Evolutionary conservation across 2,797 vertebrate species (phyloP).

Genomic region (Myotis pilosus): DNA sequence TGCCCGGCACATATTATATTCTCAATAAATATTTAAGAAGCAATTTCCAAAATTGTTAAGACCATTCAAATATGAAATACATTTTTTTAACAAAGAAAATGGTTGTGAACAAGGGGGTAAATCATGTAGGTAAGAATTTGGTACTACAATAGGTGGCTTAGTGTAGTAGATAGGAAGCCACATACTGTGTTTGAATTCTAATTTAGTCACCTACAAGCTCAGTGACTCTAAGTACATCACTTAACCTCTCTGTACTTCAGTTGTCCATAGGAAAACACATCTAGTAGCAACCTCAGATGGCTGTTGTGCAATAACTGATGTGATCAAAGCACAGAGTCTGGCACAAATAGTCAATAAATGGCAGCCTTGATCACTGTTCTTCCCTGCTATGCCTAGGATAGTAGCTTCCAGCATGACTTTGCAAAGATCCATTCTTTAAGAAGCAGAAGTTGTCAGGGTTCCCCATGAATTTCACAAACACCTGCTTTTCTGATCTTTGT

Average conservation of each 20-base stretch:
- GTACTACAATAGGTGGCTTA: background rate
- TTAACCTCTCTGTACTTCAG: background rate
- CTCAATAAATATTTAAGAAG: background rate
- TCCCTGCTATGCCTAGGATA: background rate
- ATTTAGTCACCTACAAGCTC: background rate
- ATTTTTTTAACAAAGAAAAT: background rate
- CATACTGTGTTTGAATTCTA: background rate
- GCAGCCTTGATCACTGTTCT: background rate
- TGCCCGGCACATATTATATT: background rate
- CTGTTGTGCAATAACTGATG: background rate
- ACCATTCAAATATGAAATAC: background rate
- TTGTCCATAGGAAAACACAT: background rate
- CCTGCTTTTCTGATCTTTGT: background rate
- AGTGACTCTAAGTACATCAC: background rate
- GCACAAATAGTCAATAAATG: background rate
- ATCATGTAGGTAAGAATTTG: background rate
- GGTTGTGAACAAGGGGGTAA: background rate
- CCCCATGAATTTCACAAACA: slow-evolving; percentile 20
- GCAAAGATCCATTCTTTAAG: background rate
- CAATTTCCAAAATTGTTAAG: background rate
- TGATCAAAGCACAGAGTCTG: background rate
- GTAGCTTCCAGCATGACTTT: background rate
- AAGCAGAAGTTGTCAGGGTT: background rate
- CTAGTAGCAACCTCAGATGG: background rate
- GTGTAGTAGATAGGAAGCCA: background rate